Conservation (phyloP, 2,888 invertebrate genomes). For the Balanococcus diminutus region DNA sequence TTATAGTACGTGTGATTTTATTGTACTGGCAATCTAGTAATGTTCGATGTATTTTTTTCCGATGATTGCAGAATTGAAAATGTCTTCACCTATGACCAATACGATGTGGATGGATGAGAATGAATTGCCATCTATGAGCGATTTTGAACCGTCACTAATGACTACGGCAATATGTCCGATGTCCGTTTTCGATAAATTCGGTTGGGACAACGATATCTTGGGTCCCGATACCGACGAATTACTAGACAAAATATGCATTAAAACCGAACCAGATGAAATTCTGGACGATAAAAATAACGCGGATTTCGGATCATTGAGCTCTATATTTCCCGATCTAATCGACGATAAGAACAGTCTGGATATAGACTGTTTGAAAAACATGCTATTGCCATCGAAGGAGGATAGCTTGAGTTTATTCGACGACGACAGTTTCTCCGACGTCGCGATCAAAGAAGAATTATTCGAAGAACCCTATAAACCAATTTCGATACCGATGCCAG, state of each 20-base stretch:
- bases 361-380: not conserved
- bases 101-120: constrained; percentile 30
- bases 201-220: not conserved
- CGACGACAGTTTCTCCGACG: not conserved
- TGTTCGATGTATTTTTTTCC: not conserved
- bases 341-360: not conserved
- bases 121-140: not conserved
- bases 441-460: not conserved
- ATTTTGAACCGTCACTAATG: constrained; percentile 27
- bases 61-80: constrained; percentile 14
- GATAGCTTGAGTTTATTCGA: not conserved
- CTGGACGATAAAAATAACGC: constrained; percentile 5
- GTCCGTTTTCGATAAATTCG: constrained; percentile 47
- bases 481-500: not conserved
- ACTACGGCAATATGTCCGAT: constrained; percentile 14
- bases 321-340: constrained; percentile 21
- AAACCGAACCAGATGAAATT: not conserved
- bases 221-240: constrained; percentile 36
- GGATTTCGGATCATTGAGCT: constrained; percentile 20
- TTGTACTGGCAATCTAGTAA: not conserved
- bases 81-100: constrained; percentile 30
- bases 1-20: too few species aligned
- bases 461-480: not conserved
- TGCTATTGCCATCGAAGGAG: not conserved
- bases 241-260: constrained; percentile 14